A percentile compares a stretch with the other conserved stretches of the same genome.
These are phyloP conservation scores for Fissipunctia ypsillon DNA, from an alignment of 2,888 invertebrate species.

Conservation along the genomic window DNA sequence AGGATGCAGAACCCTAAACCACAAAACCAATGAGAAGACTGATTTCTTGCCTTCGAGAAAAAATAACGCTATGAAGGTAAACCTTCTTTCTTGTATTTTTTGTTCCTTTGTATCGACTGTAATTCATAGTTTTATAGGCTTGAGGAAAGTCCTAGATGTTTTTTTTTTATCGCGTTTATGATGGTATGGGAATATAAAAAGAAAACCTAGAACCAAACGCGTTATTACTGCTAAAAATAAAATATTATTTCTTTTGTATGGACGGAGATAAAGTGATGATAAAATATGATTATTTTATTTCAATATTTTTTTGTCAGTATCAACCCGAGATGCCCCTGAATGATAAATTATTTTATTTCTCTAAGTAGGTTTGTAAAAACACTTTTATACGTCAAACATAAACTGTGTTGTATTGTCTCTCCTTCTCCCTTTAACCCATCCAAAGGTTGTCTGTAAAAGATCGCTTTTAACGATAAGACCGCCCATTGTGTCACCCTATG, in stretches of 20 bases:
- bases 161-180: conserved; percentile 48
- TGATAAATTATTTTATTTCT: background rate
- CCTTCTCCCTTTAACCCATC: no score
- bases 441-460: no score
- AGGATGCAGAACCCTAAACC: no score
- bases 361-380: background rate
- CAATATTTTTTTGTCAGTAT: background rate
- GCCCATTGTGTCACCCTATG: no score
- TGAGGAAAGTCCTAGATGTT: conserved; percentile 38
- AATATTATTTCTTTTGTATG: background rate
- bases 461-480: no score
- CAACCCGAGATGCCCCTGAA: background rate
- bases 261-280: background rate
- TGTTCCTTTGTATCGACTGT: conserved; percentile 7
- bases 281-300: background rate
- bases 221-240: conserved; percentile 16
- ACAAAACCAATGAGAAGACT: background rate
- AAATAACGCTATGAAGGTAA: background rate
- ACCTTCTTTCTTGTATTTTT: conserved; percentile 14
- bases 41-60: background rate
- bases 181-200: conserved; percentile 37
- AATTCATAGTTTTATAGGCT: conserved; percentile 54
- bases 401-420: no score
- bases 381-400: background rate
- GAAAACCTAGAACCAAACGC: conserved; percentile 4